Conservation (phyloP, 2,888 invertebrate genomes). For the Harpagoxenus sublaevis region DNA sequence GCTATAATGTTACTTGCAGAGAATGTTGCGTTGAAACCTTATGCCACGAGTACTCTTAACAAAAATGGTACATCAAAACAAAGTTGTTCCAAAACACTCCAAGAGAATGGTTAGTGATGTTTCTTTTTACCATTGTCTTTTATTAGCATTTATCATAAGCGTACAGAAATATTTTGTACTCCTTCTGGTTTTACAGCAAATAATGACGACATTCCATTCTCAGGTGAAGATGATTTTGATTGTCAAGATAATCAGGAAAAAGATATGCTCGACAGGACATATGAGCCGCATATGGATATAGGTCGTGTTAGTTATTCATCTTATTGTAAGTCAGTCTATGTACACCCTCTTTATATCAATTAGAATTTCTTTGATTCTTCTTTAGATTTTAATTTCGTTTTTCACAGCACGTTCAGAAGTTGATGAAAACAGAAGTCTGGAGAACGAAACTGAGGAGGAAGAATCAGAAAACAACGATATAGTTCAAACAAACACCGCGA, state of each 20-base stretch:
- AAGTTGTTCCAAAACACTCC: too few relatives aligned
- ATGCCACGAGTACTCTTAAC: too few relatives aligned
- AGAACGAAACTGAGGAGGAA: too few relatives aligned
- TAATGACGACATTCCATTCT: background rate
- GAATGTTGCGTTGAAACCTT: too few relatives aligned
- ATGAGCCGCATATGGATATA: background rate
- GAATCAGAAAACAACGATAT: background rate
- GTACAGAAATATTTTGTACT: background rate
- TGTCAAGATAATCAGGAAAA: background rate
- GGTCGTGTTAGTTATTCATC: background rate
- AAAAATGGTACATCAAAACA: too few relatives aligned
- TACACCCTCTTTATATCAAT: background rate
- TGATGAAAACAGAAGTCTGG: background rate
- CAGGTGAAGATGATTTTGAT: background rate
- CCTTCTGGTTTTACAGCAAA: background rate
- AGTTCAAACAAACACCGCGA: background rate
- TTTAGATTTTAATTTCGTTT: background rate
- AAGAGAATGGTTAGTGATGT: too few relatives aligned
- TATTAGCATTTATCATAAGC: too few relatives aligned
- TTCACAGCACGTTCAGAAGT: background rate
- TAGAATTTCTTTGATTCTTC: background rate
- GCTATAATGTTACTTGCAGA: too few relatives aligned
- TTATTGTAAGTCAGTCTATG: background rate
- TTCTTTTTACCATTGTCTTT: too few relatives aligned
- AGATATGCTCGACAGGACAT: background rate